Percentiles rank a stretch among this genome's conserved stretches.
Evolutionary conservation across 2,113 vertebrate genomes (phyloP).

Genomic region (Gasterosteus aculeatus): DNA sequence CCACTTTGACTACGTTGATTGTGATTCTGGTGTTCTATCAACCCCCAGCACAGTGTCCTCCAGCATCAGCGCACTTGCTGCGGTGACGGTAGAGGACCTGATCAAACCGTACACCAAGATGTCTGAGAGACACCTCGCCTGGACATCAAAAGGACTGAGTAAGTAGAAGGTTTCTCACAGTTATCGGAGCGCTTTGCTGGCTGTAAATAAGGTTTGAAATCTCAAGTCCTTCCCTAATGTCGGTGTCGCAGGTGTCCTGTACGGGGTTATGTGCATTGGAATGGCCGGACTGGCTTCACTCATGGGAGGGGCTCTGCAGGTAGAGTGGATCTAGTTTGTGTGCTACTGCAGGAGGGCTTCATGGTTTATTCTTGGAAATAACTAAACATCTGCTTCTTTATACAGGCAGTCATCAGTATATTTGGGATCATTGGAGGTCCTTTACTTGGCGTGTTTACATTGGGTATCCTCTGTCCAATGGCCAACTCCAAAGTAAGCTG

Average conservation of each 20-base stretch:
- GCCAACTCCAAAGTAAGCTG: constrained; percentile 82
- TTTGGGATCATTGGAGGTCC: constrained; percentile 82
- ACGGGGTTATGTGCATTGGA: constrained; percentile 80
- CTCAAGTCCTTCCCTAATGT: not conserved
- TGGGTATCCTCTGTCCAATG: constrained; percentile 83
- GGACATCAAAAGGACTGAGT: constrained; percentile 87
- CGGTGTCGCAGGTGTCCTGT: constrained; percentile 74
- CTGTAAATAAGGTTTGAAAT: not conserved
- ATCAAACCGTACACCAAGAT: constrained; percentile 80
- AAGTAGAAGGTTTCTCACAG: constrained; percentile 48
- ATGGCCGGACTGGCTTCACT: constrained; percentile 83
- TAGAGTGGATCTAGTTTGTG: constrained; percentile 33
- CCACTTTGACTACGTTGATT: not conserved
- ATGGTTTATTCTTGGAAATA: not conserved
- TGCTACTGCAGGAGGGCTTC: not conserved
- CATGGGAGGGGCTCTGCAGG: constrained; percentile 84
- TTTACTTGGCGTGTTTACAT: constrained; percentile 82
- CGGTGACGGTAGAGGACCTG: constrained; percentile 88
- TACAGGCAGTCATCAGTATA: constrained; percentile 80
- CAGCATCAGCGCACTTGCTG: constrained; percentile 87
- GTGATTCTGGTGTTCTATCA: not conserved
- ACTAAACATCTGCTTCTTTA: constrained; percentile 1
- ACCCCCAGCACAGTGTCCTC: constrained; percentile 87
- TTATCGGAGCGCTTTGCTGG: not conserved
- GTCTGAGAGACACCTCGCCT: constrained; percentile 82